Percentiles rank a stretch among this genome's conserved stretches.
Evolutionary conservation across 2,888 invertebrate genomes (phyloP).

Genomic region (Eremobia ochroleuca): DNA sequence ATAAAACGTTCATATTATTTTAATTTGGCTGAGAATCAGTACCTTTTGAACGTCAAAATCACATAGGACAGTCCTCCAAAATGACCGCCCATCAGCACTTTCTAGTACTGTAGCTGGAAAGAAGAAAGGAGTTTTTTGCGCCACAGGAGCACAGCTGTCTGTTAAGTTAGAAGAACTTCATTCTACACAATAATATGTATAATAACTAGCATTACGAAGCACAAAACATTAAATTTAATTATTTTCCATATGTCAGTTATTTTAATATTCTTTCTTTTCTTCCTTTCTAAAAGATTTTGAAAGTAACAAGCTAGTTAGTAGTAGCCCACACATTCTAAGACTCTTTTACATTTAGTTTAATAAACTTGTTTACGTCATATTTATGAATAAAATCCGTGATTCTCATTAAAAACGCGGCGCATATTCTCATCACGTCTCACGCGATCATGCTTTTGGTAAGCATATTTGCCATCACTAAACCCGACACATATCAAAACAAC

Average conservation of each 20-base stretch:
- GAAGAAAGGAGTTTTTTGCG: neutral
- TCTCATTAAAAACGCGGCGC: slow-evolving; percentile 80
- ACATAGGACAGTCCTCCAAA: neutral
- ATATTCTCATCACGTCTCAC: slow-evolving; percentile 84
- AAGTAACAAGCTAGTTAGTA: slow-evolving; percentile 1
- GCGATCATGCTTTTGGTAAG: slow-evolving; percentile 62
- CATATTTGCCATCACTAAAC: slow-evolving; percentile 24
- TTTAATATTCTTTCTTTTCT: neutral
- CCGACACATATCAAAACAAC: slow-evolving; percentile 39
- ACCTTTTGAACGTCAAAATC: neutral
- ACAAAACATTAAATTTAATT: no score
- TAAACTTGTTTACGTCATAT: slow-evolving; percentile 60
- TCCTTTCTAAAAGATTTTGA: neutral
- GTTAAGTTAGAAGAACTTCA: no score
- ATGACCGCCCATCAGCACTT: neutral
- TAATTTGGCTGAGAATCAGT: no score
- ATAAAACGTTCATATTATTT: no score
- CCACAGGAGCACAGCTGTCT: neutral
- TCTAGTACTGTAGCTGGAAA: neutral
- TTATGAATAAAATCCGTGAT: slow-evolving; percentile 72
- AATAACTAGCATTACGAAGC: no score
- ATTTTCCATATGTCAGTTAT: neutral
- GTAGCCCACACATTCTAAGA: neutral
- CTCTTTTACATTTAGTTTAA: slow-evolving; percentile 14
- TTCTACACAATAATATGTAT: no score